A percentile compares a stretch with the other conserved stretches of the same genome.
These are phyloP conservation scores for Chloroceryle inda DNA, from an alignment of 2,797 vertebrate genomes.

Conservation along the genomic window DNA sequence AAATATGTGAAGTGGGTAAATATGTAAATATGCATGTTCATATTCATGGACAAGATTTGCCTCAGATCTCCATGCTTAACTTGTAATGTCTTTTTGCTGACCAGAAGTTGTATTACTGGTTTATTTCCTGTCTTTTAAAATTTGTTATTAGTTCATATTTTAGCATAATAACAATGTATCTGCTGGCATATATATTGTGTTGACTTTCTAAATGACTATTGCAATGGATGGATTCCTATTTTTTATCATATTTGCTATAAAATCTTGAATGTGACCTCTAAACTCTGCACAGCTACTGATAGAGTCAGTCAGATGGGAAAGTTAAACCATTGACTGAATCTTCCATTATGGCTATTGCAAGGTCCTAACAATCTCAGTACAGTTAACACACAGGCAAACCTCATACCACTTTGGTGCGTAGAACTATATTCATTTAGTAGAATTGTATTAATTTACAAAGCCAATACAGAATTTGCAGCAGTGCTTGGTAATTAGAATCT, in stretches of 20 bases:
- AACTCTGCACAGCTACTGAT: background rate
- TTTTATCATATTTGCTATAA: slow-evolving; percentile 27
- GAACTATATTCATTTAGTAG: background rate
- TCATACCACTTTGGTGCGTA: background rate
- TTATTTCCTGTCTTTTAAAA: background rate
- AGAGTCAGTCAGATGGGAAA: background rate
- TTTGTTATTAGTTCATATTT: background rate
- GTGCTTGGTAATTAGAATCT: background rate
- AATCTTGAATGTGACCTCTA: slow-evolving; percentile 40
- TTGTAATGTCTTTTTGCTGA: background rate
- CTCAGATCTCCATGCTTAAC: background rate
- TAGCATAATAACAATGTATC: background rate
- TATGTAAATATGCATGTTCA: background rate
- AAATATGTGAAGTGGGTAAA: background rate
- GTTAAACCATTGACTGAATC: background rate
- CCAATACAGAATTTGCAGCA: background rate
- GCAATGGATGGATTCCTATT: background rate
- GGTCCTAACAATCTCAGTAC: background rate
- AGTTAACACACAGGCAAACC: background rate
- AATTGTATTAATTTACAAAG: background rate
- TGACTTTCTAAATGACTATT: background rate
- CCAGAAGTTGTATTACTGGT: background rate
- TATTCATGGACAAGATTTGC: background rate
- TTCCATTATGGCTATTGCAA: background rate
- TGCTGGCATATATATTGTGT: background rate